These are phyloP conservation scores for Drosophila nebulosa DNA, from an alignment of 1,140 invertebrate species.

Conservation along the genomic window DNA sequence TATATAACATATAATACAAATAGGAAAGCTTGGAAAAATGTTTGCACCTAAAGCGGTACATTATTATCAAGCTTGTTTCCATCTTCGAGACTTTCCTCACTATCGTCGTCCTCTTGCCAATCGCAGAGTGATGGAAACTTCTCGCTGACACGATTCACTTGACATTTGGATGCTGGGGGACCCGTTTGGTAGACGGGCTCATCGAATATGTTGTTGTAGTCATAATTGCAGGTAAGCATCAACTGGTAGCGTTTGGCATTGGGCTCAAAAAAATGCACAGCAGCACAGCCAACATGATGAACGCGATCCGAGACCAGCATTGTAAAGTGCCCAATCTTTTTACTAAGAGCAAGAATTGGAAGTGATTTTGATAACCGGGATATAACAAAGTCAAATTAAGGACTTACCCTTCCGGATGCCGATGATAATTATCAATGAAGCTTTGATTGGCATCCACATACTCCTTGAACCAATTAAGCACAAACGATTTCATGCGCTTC, in stretches of 20 bases:
- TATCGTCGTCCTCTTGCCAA: conserved; percentile 42
- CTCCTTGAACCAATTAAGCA: conserved; percentile 72
- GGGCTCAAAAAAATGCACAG: conserved; percentile 46
- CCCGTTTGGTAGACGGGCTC: conserved; percentile 63
- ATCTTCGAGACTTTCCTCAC: conserved; percentile 46
- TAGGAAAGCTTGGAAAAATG: neutral
- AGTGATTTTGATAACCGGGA: neutral
- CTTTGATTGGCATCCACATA: conserved; percentile 68
- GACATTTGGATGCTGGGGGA: conserved; percentile 54
- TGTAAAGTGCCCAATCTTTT: conserved; percentile 73
- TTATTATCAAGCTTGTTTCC: conserved; percentile 47
- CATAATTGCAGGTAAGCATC: conserved; percentile 73
- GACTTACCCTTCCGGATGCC: conserved; percentile 68
- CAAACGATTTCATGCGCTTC: conserved; percentile 68
- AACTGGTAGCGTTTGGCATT: conserved; percentile 42
- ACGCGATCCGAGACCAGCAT: conserved; percentile 63
- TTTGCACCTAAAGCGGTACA: conserved; percentile 27
- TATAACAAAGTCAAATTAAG: neutral
- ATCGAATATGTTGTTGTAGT: conserved; percentile 63
- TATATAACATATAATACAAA: neutral
- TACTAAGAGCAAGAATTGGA: conserved; percentile 22
- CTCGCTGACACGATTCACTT: conserved; percentile 35
- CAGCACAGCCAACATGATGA: conserved; percentile 69
- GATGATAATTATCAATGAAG: conserved; percentile 57
- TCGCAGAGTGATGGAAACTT: conserved; percentile 63